Conservation (phyloP, 35 echinoderm and acorn worm genomes). For the Lytechinus pictus region DNA sequence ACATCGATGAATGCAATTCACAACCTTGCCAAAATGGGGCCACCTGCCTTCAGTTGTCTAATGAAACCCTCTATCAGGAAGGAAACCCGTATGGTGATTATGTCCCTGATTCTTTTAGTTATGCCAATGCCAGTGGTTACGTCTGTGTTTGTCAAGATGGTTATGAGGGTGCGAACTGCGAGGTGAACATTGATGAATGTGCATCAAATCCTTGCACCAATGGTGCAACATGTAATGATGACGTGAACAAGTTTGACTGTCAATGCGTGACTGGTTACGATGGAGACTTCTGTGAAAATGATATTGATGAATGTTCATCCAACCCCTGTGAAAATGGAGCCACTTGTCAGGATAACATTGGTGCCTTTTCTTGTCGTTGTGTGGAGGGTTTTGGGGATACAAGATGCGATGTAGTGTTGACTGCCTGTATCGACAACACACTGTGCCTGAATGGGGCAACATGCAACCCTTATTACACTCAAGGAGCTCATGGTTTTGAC, state of each 20-base stretch:
- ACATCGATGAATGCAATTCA: slow-evolving; percentile 75
- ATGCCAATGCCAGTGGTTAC: slow-evolving; percentile 69
- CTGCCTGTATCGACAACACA: slow-evolving; percentile 59
- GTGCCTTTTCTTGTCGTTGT: slow-evolving; percentile 71
- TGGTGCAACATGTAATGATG: slow-evolving; percentile 68
- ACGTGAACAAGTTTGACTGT: slow-evolving; percentile 61
- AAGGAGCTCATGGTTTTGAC: neutral
- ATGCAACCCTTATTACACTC: slow-evolving; percentile 67
- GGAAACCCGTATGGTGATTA: slow-evolving; percentile 35
- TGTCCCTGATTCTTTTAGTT: slow-evolving; percentile 60
- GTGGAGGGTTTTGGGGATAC: slow-evolving; percentile 53
- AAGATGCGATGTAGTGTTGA: slow-evolving; percentile 60
- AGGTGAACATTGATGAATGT: slow-evolving; percentile 78
- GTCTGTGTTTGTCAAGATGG: slow-evolving; percentile 66
- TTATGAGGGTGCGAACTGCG: slow-evolving; percentile 66
- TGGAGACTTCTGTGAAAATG: slow-evolving; percentile 49
- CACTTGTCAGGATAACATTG: slow-evolving; percentile 60
- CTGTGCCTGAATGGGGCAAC: slow-evolving; percentile 80
- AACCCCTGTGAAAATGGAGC: slow-evolving; percentile 73
- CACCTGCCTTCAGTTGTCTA: slow-evolving; percentile 61
- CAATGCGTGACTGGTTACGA: slow-evolving; percentile 53
- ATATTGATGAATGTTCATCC: slow-evolving; percentile 75
- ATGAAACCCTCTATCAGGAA: slow-evolving; percentile 54
- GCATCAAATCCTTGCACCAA: slow-evolving; percentile 64
- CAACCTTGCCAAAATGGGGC: slow-evolving; percentile 65